These are phyloP conservation scores for Saxidomus purpurata DNA, from an alignment of 1,140 invertebrate genomes.

Conservation along the genomic window DNA sequence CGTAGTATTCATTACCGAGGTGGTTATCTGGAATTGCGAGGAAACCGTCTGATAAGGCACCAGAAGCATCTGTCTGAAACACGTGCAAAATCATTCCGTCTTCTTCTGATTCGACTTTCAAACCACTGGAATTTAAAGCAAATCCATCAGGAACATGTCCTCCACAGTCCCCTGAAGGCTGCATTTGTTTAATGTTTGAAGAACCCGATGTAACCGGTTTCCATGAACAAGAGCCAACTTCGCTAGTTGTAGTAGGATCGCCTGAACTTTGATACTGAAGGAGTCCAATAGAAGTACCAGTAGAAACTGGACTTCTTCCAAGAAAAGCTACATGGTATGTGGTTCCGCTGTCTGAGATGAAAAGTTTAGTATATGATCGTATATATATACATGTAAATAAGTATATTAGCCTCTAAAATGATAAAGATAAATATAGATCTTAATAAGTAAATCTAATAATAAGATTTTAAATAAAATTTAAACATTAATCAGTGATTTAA, in stretches of 20 bases:
- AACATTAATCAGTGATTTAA: too few species aligned
- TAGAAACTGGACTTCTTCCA: neutral
- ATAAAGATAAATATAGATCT: too few species aligned
- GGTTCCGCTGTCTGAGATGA: too few species aligned
- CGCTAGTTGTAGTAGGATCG: neutral
- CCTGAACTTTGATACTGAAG: too few species aligned
- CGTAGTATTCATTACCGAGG: conserved; percentile 55
- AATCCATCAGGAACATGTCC: neutral
- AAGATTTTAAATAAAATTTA: too few species aligned
- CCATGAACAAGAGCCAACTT: neutral
- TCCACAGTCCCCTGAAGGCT: neutral
- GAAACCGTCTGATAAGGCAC: neutral
- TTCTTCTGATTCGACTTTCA: neutral
- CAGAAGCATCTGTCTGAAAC: neutral
- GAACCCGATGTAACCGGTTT: too few species aligned
- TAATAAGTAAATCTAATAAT: too few species aligned
- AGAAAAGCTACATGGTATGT: conserved; percentile 17
- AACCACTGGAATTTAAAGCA: neutral
- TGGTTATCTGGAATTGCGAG: conserved; percentile 32
- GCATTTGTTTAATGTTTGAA: neutral
- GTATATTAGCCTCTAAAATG: too few species aligned
- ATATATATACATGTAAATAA: too few species aligned
- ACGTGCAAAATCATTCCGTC: neutral
- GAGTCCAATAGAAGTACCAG: neutral
- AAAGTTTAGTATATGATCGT: too few species aligned